Evolutionary conservation across 2,888 invertebrate genomes (phyloP).

Genomic region (Drosophila cyrtoloma): DNA sequence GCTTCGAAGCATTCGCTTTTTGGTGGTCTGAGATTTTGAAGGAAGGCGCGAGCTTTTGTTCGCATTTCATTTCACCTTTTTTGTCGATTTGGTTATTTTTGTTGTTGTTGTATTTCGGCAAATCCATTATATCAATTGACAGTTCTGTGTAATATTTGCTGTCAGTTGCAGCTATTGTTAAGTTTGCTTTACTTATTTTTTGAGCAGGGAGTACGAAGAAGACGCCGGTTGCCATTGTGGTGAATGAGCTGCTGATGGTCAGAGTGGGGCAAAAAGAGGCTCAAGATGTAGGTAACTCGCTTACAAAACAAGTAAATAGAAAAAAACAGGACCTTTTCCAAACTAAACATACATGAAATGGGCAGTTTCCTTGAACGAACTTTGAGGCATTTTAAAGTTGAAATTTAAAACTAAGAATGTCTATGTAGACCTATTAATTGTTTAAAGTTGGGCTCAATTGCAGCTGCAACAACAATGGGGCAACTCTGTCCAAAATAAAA

Average conservation of each 20-base stretch:
- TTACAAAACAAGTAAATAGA: constrained; percentile 34
- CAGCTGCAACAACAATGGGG: constrained; percentile 11
- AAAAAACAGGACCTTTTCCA: not conserved
- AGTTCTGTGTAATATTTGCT: constrained; percentile 84
- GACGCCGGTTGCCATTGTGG: constrained; percentile 41
- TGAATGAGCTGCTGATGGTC: not conserved
- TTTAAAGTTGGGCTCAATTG: constrained; percentile 7
- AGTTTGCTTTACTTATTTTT: constrained; percentile 46
- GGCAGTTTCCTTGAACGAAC: constrained; percentile 3
- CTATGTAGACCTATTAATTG: not conserved
- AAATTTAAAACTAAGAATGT: not conserved
- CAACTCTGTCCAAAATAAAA: constrained; percentile 28
- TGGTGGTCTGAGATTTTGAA: constrained; percentile 33
- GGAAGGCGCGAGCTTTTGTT: constrained; percentile 74
- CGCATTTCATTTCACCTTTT: constrained; percentile 67
- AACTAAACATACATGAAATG: constrained; percentile 9
- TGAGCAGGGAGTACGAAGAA: constrained; percentile 26
- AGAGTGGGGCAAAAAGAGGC: constrained; percentile 17
- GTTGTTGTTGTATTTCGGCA: constrained; percentile 65
- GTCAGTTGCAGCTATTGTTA: constrained; percentile 84
- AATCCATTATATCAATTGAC: constrained; percentile 85
- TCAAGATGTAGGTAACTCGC: constrained; percentile 40
- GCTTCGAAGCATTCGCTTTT: constrained; percentile 39
- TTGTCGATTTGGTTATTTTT: constrained; percentile 41
- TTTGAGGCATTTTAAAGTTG: not conserved